phyloP scores from a whole-genome alignment of 2,888 invertebrate species.

The Euspilapteryx auroguttella region DNA sequence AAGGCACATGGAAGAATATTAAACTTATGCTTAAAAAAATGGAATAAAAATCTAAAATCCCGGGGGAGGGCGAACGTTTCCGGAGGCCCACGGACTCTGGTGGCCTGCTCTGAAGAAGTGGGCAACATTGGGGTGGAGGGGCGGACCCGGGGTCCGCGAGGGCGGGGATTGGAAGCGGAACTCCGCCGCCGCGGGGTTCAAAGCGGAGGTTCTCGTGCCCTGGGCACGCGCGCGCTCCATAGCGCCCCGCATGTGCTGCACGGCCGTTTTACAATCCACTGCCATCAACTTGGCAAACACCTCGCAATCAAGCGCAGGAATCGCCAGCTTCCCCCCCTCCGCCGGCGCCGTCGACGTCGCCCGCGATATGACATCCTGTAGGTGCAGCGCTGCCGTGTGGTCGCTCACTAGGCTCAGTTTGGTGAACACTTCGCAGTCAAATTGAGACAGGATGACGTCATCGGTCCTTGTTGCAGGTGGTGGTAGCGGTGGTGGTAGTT shows the following conservation, averaged over 20 bases:
- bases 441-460: not conserved
- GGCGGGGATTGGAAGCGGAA: too few species aligned
- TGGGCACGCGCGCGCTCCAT: constrained; percentile 14
- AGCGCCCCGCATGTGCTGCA: constrained; percentile 23
- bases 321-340: constrained; percentile 7
- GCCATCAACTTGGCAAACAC: constrained; percentile 2
- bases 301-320: not conserved
- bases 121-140: too few species aligned
- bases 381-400: not conserved
- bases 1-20: too few species aligned
- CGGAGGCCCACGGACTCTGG: too few species aligned
- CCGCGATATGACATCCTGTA: constrained; percentile 6
- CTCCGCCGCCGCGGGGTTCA: too few species aligned
- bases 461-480: not conserved
- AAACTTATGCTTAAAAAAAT: too few species aligned
- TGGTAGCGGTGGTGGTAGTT: not conserved
- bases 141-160: constrained; percentile 18
- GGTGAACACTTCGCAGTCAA: not conserved
- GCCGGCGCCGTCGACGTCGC: constrained; percentile 15
- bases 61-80: too few species aligned
- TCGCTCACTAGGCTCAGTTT: not conserved
- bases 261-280: constrained; percentile 20
- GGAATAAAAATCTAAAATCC: too few species aligned
- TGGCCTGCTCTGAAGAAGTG: too few species aligned
- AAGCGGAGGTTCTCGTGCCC: constrained; percentile 13